Evolutionary conservation across 2,797 vertebrate species (phyloP).

Genomic region (Periparus ater): DNA sequence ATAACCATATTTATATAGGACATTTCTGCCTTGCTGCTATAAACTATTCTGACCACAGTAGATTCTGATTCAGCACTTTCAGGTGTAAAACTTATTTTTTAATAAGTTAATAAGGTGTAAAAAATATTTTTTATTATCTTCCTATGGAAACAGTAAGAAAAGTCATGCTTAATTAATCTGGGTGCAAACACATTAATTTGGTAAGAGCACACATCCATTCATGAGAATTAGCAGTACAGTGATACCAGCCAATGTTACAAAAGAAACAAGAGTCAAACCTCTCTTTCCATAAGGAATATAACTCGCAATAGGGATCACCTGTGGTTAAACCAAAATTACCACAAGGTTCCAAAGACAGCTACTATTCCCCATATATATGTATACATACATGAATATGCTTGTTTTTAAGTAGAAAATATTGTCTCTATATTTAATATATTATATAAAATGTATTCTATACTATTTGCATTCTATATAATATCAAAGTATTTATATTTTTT

Average conservation of each 20-base stretch:
- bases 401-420: background rate
- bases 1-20: conserved; percentile 59
- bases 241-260: background rate
- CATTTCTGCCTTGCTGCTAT: conserved; percentile 37
- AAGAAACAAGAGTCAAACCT: background rate
- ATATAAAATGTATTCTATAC: background rate
- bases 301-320: background rate
- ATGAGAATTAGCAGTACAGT: background rate
- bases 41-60: conserved; percentile 27
- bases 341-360: background rate
- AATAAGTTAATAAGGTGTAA: no score
- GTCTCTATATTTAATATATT: background rate
- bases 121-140: background rate
- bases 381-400: no score
- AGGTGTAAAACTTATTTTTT: background rate
- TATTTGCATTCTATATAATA: background rate
- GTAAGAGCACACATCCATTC: background rate
- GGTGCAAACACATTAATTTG: background rate
- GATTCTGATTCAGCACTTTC: conserved; percentile 54
- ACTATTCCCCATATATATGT: background rate
- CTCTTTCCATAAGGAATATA: background rate
- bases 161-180: background rate
- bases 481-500: no score
- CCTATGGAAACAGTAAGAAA: background rate
- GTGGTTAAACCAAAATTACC: background rate